Evolutionary conservation across 2,113 vertebrate genomes (phyloP).

Genomic region (Glareola pratincola): DNA sequence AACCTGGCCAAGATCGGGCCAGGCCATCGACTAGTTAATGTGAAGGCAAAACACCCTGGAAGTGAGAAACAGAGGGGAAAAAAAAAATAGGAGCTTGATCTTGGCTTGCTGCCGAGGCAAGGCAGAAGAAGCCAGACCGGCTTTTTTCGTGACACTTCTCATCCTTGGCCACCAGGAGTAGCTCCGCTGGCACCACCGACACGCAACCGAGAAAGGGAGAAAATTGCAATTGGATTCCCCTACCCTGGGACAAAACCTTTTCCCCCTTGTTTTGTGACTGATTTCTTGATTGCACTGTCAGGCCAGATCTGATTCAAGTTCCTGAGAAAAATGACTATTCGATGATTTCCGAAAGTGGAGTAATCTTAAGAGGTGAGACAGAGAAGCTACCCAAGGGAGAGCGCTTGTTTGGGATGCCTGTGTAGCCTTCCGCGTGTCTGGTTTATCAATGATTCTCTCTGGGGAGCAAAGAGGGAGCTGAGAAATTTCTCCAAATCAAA

Average conservation of each 20-base stretch:
- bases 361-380: not conserved
- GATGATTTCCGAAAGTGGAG: not conserved
- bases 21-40: not conserved
- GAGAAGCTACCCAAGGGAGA: not conserved
- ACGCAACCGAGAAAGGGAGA: accelerated
- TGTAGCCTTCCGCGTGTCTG: not conserved
- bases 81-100: not conserved
- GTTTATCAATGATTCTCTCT: constrained; percentile 6
- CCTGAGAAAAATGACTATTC: not conserved
- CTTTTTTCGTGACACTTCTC: not conserved
- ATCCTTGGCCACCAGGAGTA: constrained; percentile 4
- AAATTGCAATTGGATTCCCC: not conserved
- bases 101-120: not conserved
- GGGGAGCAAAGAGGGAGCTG: not conserved
- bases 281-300: not conserved
- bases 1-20: not conserved
- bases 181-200: not conserved
- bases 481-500: not conserved
- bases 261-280: not conserved
- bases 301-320: not conserved
- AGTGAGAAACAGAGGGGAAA: not conserved
- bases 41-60: not conserved
- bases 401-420: not conserved
- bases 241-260: not conserved
- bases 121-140: not conserved